Base-by-base conservation (phyloP, 1,140 invertebrate genomes). In the Proales similis region DNA sequence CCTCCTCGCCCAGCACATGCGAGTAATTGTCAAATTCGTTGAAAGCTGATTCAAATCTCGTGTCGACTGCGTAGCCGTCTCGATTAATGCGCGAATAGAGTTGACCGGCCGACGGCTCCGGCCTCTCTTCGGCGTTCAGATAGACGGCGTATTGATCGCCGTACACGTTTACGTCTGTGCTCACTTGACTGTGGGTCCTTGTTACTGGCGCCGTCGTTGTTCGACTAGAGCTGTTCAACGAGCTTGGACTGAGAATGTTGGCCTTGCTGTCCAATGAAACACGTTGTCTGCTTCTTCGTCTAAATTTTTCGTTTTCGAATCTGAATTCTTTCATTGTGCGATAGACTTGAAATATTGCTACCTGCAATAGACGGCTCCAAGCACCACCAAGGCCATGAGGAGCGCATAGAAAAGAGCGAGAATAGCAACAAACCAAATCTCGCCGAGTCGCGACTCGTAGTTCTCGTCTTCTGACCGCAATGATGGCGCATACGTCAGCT, bases 11-110 rank as follows among this genome's bases (percentile, higher is more conserved):
- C 7, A 42, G 17, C 14, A 57, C 51, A 29, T 57, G 51, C 11
- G 51, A 57, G 30, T 57, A 57, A 20, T 57, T 29, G 9, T 57
- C 51, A 57, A 36, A 36, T 36, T 57, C 51, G 22, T 57, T 36
- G 33, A 36, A 36, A 36, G 9, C 14, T 14, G 33, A 57, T 24
- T 57, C 38, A 6, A 7, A 57, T 26, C 32, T 57, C 30, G n/a
- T n/a, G n/a, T n/a, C n/a, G 5, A 57, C 29, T 29, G 29, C 45
- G 12, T 53, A 53, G 32, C 42, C 42, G 38, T 57, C 51, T 57
- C 22, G 27, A 14, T 36, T 36, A 9, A 39, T 27, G 20, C 45
- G 51, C 4, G 51, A 57, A 57, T 57, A 57, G n/a, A 57, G 30
- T 1, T 27, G 26, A 42, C 51, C 30, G n/a, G n/a, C n/a, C n/a